Evolutionary conservation across 2,888 invertebrate genomes (phyloP).

Genomic region (Polyploca ridens): DNA sequence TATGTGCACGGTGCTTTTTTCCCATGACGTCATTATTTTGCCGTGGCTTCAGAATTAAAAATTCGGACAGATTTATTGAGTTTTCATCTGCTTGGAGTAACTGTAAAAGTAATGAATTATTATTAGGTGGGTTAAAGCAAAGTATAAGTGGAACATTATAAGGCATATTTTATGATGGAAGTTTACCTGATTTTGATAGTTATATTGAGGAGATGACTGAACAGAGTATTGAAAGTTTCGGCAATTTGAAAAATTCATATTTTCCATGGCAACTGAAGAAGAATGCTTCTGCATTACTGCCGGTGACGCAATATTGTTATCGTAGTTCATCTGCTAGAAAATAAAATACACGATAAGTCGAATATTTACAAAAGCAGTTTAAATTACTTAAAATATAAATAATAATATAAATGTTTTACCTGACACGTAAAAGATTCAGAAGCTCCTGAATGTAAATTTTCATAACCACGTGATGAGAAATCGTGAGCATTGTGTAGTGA

Average conservation of each 20-base stretch:
- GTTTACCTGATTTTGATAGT: not conserved
- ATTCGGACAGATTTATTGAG: not conserved
- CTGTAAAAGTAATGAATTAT: not conserved
- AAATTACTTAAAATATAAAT: not conserved
- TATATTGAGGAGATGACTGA: not conserved
- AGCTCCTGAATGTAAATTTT: not conserved
- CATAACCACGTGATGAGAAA: not conserved
- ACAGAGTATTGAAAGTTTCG: not conserved
- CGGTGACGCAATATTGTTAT: not conserved
- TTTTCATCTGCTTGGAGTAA: not conserved
- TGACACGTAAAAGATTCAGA: not conserved
- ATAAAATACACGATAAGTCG: not conserved
- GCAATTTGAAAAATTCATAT: not conserved
- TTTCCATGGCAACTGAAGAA: not conserved
- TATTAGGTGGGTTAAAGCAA: too few species aligned
- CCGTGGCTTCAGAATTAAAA: not conserved
- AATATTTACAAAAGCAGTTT: not conserved
- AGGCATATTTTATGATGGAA: too few species aligned
- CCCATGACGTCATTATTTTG: slow-evolving; percentile 18
- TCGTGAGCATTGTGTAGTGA: not conserved
- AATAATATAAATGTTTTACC: not conserved
- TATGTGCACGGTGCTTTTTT: slow-evolving; percentile 33
- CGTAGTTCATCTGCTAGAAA: not conserved
- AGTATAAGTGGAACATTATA: too few species aligned
- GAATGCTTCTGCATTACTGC: not conserved